Percentiles rank a stretch among this genome's conserved stretches.
These are phyloP conservation scores for Eptesicus fuscus DNA, from an alignment of 2,113 vertebrate species.

Conservation along the genomic window DNA sequence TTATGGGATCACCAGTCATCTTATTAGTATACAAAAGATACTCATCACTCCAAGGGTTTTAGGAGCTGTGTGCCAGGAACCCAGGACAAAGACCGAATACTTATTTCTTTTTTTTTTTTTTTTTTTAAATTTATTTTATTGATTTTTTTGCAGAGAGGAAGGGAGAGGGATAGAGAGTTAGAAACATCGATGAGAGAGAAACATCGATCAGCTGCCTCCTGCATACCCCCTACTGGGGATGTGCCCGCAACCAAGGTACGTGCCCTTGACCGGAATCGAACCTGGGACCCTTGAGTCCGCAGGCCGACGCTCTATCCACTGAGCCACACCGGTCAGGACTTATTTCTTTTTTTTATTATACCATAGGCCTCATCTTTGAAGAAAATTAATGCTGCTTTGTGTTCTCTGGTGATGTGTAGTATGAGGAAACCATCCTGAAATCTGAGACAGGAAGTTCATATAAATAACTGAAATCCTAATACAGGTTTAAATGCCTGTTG, in stretches of 20 bases:
- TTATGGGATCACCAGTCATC: background rate
- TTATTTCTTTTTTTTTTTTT: background rate
- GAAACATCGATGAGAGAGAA: too few species aligned
- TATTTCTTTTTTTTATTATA: background rate
- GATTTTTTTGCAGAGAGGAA: too few species aligned
- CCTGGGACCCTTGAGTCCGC: too few species aligned
- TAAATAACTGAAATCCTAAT: background rate
- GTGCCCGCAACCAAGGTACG: too few species aligned
- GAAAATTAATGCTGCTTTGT: background rate
- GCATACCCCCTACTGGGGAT: too few species aligned
- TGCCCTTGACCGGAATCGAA: too few species aligned
- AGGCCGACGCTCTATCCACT: too few species aligned
- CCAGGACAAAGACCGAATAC: background rate
- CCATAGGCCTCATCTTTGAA: background rate
- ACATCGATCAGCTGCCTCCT: too few species aligned
- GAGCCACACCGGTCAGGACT: too few species aligned
- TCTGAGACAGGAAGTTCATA: background rate
- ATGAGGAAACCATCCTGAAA: background rate
- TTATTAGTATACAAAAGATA: background rate
- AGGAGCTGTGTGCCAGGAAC: background rate
- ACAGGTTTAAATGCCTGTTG: background rate
- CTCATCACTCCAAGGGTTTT: background rate
- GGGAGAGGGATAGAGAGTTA: too few species aligned
- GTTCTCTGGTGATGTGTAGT: background rate
- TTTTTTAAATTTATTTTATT: too few species aligned